Conservation (phyloP, 2,888 invertebrate genomes). For the Gymnocheta viridis region DNA sequence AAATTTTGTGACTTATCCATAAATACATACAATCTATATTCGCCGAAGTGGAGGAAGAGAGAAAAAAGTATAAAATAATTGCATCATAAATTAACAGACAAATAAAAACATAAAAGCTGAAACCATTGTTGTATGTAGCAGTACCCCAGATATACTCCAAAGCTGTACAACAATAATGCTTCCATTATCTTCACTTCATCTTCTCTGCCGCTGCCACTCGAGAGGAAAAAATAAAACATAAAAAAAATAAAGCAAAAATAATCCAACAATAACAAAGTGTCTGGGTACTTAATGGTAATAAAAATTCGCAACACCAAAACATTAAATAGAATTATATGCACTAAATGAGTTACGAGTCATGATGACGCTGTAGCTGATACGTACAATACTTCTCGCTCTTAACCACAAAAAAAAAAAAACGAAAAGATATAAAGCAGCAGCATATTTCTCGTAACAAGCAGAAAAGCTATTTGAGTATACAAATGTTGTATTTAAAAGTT, state of each 20-base stretch:
- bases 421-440: not conserved
- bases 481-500: slow-evolving; percentile 23
- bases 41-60: slow-evolving; percentile 31
- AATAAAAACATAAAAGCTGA: slow-evolving; percentile 64
- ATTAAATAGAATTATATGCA: slow-evolving; percentile 70
- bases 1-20: slow-evolving; percentile 69
- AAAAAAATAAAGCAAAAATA: slow-evolving; percentile 34
- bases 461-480: not conserved
- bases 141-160: slow-evolving; percentile 9
- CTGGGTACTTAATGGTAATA: slow-evolving; percentile 71
- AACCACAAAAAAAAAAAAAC: not conserved
- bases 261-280: slow-evolving; percentile 62
- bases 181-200: slow-evolving; percentile 38
- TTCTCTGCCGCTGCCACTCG: not conserved
- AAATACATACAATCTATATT: slow-evolving; percentile 63
- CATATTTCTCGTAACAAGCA: not conserved
- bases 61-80: slow-evolving; percentile 64
- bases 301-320: slow-evolving; percentile 73
- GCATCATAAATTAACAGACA: slow-evolving; percentile 68
- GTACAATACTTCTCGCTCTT: slow-evolving; percentile 31
- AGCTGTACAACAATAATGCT: slow-evolving; percentile 13
- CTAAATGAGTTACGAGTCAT: slow-evolving; percentile 65
- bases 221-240: slow-evolving; percentile 17
- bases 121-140: slow-evolving; percentile 47
- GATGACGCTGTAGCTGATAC: slow-evolving; percentile 19